Conservation (phyloP, 2,888 invertebrate genomes). For the Plutella xylostella region DNA sequence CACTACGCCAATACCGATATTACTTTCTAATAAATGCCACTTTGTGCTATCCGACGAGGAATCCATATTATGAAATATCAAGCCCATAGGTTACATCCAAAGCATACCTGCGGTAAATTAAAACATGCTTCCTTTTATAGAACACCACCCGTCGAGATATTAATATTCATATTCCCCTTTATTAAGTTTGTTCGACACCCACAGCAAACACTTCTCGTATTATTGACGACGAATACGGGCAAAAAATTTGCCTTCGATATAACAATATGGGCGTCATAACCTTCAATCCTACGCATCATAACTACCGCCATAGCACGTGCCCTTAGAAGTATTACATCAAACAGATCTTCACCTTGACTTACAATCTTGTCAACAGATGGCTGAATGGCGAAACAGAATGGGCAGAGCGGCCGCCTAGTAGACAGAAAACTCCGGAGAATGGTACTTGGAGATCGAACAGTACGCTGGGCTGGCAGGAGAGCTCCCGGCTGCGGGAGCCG, state of each 20-base stretch:
- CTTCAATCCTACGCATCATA: slow-evolving; percentile 34
- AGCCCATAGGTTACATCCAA: neutral
- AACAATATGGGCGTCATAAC: slow-evolving; percentile 17
- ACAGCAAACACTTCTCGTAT: neutral
- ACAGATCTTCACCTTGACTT: too few relatives aligned
- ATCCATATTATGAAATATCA: neutral
- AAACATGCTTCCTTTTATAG: too few relatives aligned
- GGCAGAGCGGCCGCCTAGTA: slow-evolving; percentile 45
- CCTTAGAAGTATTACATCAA: slow-evolving; percentile 1
- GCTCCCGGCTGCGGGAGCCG: slow-evolving; percentile 39
- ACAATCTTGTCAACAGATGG: slow-evolving; percentile 45
- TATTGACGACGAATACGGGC: neutral
- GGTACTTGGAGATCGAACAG: slow-evolving; percentile 55
- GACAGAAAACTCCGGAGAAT: slow-evolving; percentile 40
- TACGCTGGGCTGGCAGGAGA: slow-evolving; percentile 54
- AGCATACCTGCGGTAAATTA: too few relatives aligned
- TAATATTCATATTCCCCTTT: slow-evolving; percentile 4
- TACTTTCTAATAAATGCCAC: slow-evolving; percentile 48
- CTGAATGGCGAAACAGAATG: slow-evolving; percentile 55
- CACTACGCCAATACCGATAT: slow-evolving; percentile 25
- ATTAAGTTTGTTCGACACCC: neutral
- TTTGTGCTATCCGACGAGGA: slow-evolving; percentile 16
- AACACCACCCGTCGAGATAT: too few relatives aligned
- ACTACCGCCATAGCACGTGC: neutral
- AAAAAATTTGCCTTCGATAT: slow-evolving; percentile 3